These are phyloP conservation scores for Meriones psammophilus DNA, from an alignment of 2,797 vertebrate genomes.

Conservation along the genomic window DNA sequence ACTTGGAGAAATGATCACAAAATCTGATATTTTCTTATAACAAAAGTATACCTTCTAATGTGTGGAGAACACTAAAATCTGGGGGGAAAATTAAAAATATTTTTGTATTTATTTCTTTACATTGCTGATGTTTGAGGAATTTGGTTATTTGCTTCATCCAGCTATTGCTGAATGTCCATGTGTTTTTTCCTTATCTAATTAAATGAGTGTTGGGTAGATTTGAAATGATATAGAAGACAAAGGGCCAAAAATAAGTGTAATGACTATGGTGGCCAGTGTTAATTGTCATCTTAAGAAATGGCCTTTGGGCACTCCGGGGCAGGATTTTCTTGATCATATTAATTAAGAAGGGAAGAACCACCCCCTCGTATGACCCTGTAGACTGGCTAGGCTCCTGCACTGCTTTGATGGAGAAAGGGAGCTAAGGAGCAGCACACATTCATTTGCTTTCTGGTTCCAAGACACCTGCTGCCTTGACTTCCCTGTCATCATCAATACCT, in stretches of 20 bases:
- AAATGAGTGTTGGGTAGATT: neutral
- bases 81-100: neutral
- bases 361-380: neutral
- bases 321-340: neutral
- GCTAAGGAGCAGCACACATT: neutral
- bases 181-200: neutral
- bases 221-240: neutral
- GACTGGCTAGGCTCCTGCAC: neutral
- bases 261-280: neutral
- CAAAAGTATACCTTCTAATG: neutral
- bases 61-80: neutral
- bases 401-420: neutral
- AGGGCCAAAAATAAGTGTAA: neutral
- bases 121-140: neutral
- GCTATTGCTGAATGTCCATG: neutral
- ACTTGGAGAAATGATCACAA: slow-evolving; percentile 17
- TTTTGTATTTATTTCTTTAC: neutral
- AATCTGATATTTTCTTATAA: slow-evolving; percentile 32
- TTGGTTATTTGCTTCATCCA: slow-evolving; percentile 14
- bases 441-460: neutral
- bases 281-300: neutral
- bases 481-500: neutral
- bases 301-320: neutral
- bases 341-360: neutral
- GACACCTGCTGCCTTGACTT: neutral